These are phyloP conservation scores for Pomacea canaliculata DNA, from an alignment of 2,888 invertebrate species.

Conservation along the genomic window DNA sequence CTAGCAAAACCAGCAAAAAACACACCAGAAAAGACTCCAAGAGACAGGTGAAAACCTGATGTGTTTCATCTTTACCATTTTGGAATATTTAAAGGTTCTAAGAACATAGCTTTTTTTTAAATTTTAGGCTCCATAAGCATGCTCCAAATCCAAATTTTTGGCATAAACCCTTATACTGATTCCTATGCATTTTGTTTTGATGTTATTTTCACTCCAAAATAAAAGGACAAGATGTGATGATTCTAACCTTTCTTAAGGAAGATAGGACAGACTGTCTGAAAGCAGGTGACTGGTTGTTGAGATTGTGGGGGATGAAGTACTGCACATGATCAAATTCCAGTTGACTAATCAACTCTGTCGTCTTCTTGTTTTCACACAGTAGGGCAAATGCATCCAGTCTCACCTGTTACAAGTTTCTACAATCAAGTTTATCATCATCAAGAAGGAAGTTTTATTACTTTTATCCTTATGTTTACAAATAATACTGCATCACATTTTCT, in stretches of 20 bases:
- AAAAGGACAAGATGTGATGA: neutral
- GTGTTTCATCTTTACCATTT: no score
- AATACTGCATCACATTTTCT: no score
- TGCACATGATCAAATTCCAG: constrained; percentile 78
- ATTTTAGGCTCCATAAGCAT: no score
- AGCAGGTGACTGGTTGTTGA: constrained; percentile 78
- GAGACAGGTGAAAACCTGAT: no score
- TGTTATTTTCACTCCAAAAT: no score
- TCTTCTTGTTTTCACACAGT: constrained; percentile 80
- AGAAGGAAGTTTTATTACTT: neutral
- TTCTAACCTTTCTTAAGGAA: constrained; percentile 79
- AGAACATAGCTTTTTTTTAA: no score
- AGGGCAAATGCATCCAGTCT: constrained; percentile 79
- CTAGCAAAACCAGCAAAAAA: no score
- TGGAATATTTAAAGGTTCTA: no score
- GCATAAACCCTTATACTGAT: no score
- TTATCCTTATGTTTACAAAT: neutral
- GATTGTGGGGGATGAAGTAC: constrained; percentile 78
- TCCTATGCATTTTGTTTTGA: no score
- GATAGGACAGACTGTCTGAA: constrained; percentile 80
- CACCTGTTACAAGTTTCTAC: constrained; percentile 72
- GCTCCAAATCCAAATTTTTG: no score
- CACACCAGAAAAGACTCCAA: no score
- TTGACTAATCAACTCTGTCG: constrained; percentile 77
- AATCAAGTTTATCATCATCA: neutral